Conservation (phyloP, 2,113 vertebrate genomes). For the Neogobius melanostomus region DNA sequence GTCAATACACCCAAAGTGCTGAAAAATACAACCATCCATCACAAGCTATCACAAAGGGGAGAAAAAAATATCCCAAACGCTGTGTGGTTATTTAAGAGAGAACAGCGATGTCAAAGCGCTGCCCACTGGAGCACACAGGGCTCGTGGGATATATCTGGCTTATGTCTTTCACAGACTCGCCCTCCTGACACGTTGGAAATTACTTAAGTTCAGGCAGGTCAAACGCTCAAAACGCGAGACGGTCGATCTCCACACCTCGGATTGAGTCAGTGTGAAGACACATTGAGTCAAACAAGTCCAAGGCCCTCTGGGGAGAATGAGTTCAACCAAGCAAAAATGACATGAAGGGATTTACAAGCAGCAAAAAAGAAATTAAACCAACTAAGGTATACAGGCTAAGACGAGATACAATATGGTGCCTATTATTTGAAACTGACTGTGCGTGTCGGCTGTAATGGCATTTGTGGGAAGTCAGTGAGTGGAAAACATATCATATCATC, state of each 20-base stretch:
- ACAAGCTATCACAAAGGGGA: background rate
- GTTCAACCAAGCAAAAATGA: conserved; percentile 8
- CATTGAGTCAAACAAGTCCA: conserved; percentile 25
- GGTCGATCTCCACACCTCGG: conserved; percentile 29
- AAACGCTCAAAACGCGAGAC: conserved; percentile 17
- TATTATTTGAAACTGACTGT: background rate
- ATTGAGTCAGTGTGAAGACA: conserved; percentile 39
- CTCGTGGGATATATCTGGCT: conserved; percentile 14
- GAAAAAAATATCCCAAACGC: conserved; percentile 3
- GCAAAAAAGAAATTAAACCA: too few species aligned
- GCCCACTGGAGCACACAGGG: conserved; percentile 40
- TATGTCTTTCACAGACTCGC: conserved; percentile 9
- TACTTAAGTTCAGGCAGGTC: conserved; percentile 8
- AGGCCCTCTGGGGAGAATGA: conserved; percentile 15
- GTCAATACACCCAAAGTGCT: too few species aligned
- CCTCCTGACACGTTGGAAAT: conserved; percentile 36
- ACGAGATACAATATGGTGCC: background rate
- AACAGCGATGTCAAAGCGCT: conserved; percentile 24
- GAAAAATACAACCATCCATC: too few species aligned
- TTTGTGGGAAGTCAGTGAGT: background rate
- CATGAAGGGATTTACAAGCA: background rate
- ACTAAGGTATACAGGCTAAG: background rate
- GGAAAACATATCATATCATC: background rate
- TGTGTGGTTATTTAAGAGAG: conserved; percentile 17
- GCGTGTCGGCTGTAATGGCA: background rate